phyloP scores from a whole-genome alignment of 2,888 invertebrate genomes.

The Stenolophus ochropezus region DNA sequence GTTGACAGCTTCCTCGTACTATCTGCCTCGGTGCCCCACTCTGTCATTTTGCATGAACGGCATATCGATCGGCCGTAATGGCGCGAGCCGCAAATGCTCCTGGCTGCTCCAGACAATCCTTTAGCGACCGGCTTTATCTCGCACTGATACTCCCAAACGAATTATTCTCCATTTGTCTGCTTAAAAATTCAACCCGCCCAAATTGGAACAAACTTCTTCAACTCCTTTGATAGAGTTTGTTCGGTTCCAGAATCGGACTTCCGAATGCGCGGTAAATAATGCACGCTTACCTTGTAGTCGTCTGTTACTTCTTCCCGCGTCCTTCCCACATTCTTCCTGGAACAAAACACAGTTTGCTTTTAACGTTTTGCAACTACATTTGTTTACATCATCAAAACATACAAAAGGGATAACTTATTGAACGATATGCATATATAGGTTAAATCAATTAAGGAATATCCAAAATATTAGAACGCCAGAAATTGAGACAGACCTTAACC shows the following conservation, averaged over 20 bases:
- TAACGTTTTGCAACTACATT: neutral
- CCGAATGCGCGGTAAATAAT: neutral
- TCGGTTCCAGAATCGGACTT: neutral
- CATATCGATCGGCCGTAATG: slow-evolving; percentile 60
- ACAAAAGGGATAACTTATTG: neutral
- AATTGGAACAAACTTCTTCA: slow-evolving; percentile 35
- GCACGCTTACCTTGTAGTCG: slow-evolving; percentile 2
- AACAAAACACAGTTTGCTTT: slow-evolving; percentile 15
- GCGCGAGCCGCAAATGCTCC: slow-evolving; percentile 26
- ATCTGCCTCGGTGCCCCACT: slow-evolving; percentile 40
- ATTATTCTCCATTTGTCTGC: slow-evolving; percentile 55
- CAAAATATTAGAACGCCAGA: no score
- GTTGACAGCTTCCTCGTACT: slow-evolving; percentile 46
- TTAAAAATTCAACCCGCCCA: slow-evolving; percentile 47
- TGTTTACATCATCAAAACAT: neutral
- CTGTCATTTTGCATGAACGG: slow-evolving; percentile 61
- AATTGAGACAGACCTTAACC: no score
- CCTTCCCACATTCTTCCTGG: slow-evolving; percentile 1
- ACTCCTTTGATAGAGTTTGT: slow-evolving; percentile 23
- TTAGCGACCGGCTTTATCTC: slow-evolving; percentile 1
- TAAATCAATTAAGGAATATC: no score
- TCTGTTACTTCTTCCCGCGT: neutral
- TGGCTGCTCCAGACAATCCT: slow-evolving; percentile 7
- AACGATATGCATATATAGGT: no score
- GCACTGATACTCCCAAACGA: slow-evolving; percentile 9